These are phyloP conservation scores for Myotis vivesi DNA, from an alignment of 2,797 vertebrate species.

Conservation along the genomic window DNA sequence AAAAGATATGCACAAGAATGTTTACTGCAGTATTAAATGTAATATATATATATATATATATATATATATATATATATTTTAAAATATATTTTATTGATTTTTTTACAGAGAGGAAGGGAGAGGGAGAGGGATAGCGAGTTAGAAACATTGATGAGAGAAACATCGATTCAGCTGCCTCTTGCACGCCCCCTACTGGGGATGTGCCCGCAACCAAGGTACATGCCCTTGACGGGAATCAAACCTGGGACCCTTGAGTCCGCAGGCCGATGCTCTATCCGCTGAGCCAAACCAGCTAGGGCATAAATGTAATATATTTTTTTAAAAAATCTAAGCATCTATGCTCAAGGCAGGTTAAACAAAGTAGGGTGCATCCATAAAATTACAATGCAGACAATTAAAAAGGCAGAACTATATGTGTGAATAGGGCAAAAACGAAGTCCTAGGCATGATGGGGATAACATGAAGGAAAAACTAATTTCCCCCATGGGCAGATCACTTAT, in stretches of 20 bases:
- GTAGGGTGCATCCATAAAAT: background rate
- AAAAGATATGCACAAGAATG: background rate
- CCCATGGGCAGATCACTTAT: background rate
- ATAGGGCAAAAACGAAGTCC: slow-evolving; percentile 11
- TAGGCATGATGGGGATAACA: background rate
- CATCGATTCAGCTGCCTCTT: too few species aligned
- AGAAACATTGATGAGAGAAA: too few species aligned
- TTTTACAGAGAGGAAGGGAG: too few species aligned
- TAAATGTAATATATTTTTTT: background rate
- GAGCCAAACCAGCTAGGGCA: too few species aligned
- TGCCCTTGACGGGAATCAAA: too few species aligned
- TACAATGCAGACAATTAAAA: background rate
- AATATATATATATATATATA: background rate
- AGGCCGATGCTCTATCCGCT: too few species aligned
- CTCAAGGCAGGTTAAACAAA: background rate
- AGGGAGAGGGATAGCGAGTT: too few species aligned
- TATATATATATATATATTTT: too few species aligned
- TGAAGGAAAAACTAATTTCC: background rate
- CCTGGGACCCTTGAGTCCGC: too few species aligned
- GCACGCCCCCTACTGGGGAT: too few species aligned
- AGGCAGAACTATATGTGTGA: background rate
- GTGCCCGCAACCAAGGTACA: too few species aligned
- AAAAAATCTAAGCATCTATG: background rate
- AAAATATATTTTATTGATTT: too few species aligned
- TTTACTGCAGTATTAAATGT: background rate